A percentile compares a stretch with the other conserved stretches of the same genome.
phyloP scores from a whole-genome alignment of 1,140 invertebrate species.

The Drusus annulatus region DNA sequence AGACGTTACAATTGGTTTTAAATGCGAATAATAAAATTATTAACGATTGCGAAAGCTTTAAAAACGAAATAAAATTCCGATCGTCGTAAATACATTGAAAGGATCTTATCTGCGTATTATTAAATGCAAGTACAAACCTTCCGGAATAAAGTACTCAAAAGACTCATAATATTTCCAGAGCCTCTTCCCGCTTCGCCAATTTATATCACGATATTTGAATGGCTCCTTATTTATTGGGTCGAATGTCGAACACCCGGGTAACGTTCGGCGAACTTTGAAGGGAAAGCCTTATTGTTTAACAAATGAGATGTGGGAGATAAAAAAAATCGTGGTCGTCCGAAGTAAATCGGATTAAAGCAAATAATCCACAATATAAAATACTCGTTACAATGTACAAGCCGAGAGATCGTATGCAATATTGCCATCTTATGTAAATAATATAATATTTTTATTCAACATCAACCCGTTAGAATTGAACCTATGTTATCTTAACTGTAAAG shows the following conservation, averaged over 20 bases:
- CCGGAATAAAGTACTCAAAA: slow-evolving; percentile 19
- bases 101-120: neutral
- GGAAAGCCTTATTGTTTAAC: neutral
- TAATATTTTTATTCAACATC: too few relatives aligned
- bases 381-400: too few relatives aligned
- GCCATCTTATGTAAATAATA: too few relatives aligned
- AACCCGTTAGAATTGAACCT: too few relatives aligned
- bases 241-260: slow-evolving; percentile 11
- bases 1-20: too few relatives aligned
- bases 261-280: neutral
- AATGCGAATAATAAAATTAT: too few relatives aligned
- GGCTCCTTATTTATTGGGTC: slow-evolving; percentile 28
- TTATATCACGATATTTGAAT: slow-evolving; percentile 28
- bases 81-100: neutral
- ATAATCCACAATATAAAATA: too few relatives aligned
- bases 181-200: neutral
- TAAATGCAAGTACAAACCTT: too few relatives aligned
- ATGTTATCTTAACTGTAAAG: too few relatives aligned
- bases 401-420: too few relatives aligned
- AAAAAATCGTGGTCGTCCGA: neutral
- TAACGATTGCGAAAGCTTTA: neutral
- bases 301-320: slow-evolving; percentile 7
- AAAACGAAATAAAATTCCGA: neutral
- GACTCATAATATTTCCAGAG: neutral
- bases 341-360: too few relatives aligned